Base-by-base conservation (phyloP, 64 coral and sea anemone genomes). In the Actinia equina region DNA sequence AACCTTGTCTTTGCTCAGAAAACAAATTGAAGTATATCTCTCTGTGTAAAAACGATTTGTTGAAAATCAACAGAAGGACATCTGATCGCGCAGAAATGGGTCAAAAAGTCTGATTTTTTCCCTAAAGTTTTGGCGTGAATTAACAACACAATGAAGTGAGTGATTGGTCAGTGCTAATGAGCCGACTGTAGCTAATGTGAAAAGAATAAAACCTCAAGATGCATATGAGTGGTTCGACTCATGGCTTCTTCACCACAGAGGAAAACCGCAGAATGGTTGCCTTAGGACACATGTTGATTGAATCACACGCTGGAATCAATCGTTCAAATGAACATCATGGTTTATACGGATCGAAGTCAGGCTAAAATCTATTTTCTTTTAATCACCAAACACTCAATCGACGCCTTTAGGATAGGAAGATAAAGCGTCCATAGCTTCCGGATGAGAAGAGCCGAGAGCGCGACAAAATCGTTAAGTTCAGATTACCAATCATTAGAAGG, bases 341-440 rank as follows among this genome's bases (percentile, higher is more conserved):
- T 30, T 74, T 74, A 74, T 30, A 9, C 25, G 3, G 69, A 74
- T 3, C 27, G 11, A 74, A 74, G 41, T 74, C 69, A 14, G 23
- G n/a, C 25, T 74, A 8, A 1, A 74, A 30, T 30, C 69, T 3
- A n/a, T 15, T 74, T 30, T 81, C 52, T 22, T 52, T 52, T 81
- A 81, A 81, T 81, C 78, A 52, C 78, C 19, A 81, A 19, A 81
- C 78, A 81, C 78, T 81, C 78, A 81, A 44, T 81, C 78, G 78
- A 81, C 78, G 78, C 78, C 78, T 81, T 81, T 81, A 81, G 17
- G 6, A 52, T 44, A 81, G n/a, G 78, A 81, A 81, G 78, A 22
- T 52, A 52, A 49, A 81, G 27, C 42, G 78, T 52, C n/a, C 49
- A 81, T 81, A 43, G 78, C 44, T 81, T 81, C 78, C 78, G 78